Percentiles rank a stretch among this genome's conserved stretches.
Evolutionary conservation across 2,113 vertebrate genomes (phyloP).

Genomic region (Corythornis cristatus): DNA sequence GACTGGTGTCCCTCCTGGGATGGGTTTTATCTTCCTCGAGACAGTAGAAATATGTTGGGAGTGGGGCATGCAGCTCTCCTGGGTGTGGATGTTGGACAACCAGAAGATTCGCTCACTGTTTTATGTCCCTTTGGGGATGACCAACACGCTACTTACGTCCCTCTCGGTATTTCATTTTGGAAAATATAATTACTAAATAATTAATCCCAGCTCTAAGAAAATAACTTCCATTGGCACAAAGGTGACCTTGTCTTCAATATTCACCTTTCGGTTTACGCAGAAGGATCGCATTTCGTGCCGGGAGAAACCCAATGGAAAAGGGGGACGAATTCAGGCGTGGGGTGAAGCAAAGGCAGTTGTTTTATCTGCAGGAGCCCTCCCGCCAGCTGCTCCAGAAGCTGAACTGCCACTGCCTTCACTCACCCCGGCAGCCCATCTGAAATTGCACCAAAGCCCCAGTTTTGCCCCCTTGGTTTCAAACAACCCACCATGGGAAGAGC

Average conservation of each 20-base stretch:
- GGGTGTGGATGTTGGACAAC: constrained; percentile 26
- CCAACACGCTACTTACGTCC: constrained; percentile 4
- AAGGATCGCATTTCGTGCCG: background rate
- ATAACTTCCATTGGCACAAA: constrained; percentile 40
- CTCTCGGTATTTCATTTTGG: constrained; percentile 19
- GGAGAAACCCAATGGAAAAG: background rate
- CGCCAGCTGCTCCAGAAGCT: background rate
- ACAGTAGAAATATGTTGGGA: background rate
- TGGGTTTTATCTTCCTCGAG: constrained; percentile 42
- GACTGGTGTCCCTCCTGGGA: constrained; percentile 42
- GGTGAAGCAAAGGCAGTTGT: background rate
- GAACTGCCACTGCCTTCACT: background rate
- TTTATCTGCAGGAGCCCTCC: background rate
- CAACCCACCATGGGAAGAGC: background rate
- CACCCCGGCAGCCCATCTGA: background rate
- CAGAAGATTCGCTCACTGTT: constrained; percentile 58
- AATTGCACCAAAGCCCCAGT: background rate
- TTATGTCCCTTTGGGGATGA: constrained; percentile 57
- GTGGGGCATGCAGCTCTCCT: background rate
- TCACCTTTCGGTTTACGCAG: background rate
- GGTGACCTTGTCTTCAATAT: constrained; percentile 54
- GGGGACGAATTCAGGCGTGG: background rate
- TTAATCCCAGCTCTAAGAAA: constrained; percentile 62
- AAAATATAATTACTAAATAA: constrained; percentile 70
- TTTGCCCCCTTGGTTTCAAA: background rate